These are phyloP conservation scores for Geotrupes spiniger DNA, from an alignment of 2,888 invertebrate species.

Conservation along the genomic window DNA sequence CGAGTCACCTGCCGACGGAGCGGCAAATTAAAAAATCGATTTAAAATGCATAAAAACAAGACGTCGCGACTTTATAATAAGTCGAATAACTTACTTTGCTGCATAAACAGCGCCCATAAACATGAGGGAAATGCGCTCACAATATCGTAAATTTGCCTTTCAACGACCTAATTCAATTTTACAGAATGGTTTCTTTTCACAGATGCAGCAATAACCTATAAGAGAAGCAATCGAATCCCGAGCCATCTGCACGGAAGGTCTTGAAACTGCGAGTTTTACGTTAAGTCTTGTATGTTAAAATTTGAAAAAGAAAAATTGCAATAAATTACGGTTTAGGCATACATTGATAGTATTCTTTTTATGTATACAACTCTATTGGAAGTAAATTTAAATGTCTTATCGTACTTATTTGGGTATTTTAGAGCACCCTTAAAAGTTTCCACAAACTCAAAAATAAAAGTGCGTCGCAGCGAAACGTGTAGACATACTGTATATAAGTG, in stretches of 20 bases:
- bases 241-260: constrained; percentile 28
- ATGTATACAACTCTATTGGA: no score
- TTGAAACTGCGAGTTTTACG: constrained; percentile 20
- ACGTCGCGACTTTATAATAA: constrained; percentile 17
- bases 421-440: no score
- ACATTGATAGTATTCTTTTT: no score
- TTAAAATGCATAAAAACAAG: constrained; percentile 5
- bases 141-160: constrained; percentile 35
- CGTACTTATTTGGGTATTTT: no score
- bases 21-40: constrained; percentile 10
- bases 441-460: no score
- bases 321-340: no score
- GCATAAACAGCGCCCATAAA: constrained; percentile 31
- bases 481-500: no score
- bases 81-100: constrained; percentile 24
- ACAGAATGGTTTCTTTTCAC: constrained; percentile 33
- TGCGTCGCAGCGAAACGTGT: no score
- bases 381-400: no score
- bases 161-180: constrained; percentile 36
- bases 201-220: constrained; percentile 32
- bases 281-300: no score
- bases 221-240: constrained; percentile 31
- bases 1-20: neutral
- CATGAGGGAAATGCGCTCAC: constrained; percentile 29
- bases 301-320: no score